Evolutionary conservation across 2,888 invertebrate genomes (phyloP).

Genomic region (Macroteleia sp.): DNA sequence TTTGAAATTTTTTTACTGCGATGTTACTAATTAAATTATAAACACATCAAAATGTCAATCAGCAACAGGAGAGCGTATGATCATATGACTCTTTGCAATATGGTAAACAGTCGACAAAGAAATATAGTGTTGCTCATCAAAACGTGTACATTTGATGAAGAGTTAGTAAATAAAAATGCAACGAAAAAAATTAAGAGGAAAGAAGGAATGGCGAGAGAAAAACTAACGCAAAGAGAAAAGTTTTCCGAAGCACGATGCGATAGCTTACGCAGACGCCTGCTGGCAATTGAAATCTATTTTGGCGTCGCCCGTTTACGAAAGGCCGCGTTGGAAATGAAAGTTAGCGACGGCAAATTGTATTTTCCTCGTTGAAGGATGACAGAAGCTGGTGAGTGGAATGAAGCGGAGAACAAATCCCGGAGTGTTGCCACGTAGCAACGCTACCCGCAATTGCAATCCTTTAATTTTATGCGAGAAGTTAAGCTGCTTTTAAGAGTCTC

Average conservation of each 20-base stretch:
- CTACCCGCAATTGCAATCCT: conserved; percentile 80
- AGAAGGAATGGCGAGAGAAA: background rate
- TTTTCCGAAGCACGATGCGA: conserved; percentile 64
- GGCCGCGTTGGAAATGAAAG: conserved; percentile 72
- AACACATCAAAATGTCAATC: conserved; percentile 20
- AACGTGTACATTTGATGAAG: conserved; percentile 19
- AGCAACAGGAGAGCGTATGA: conserved; percentile 12
- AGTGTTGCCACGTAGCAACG: conserved; percentile 68
- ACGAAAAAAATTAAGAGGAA: background rate
- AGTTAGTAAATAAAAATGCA: conserved; percentile 28
- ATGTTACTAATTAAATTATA: conserved; percentile 19
- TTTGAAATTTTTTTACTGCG: background rate
- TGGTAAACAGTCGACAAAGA: conserved; percentile 25
- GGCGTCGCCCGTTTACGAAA: conserved; percentile 61
- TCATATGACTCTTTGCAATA: conserved; percentile 12
- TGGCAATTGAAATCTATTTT: conserved; percentile 70
- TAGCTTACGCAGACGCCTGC: conserved; percentile 66
- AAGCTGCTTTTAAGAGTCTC: conserved; percentile 80
- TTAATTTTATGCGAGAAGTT: conserved; percentile 83
- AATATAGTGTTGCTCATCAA: conserved; percentile 22
- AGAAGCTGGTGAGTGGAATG: conserved; percentile 46
- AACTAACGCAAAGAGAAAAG: conserved; percentile 44
- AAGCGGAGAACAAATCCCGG: conserved; percentile 52
- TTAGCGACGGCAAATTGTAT: conserved; percentile 79
- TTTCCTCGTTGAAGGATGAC: conserved; percentile 66